Evolutionary conservation across 2,797 vertebrate genomes (phyloP), one percentile per base, ranked within the genome.

Genomic region (Myiothlypis chrysogaster): DNA sequence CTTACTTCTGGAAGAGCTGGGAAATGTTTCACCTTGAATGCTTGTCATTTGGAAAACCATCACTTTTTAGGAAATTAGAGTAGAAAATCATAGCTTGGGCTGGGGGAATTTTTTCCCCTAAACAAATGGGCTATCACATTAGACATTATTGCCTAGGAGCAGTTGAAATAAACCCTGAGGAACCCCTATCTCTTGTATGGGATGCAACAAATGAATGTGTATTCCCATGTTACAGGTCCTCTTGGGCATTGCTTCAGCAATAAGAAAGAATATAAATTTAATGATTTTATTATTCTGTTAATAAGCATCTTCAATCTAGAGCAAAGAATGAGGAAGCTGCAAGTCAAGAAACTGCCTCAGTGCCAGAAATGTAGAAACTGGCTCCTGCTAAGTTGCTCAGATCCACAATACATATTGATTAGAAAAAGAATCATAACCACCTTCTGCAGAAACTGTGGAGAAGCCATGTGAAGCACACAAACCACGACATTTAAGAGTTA

Each of bases 61-160:
- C 21, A 53, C 60, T 80, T 89, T 93, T 83, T 66, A 94, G 85
- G 80, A 88, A 91, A 86, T 87, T 66, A 55, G 94, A 93, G 41
- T 34, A 73, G 72, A 84, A 92, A 95, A 89, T 80, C 68, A 68
- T 24, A 9, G 2, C 21, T 88, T 69, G 64, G 65, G 55, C 37
- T 57, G 30, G 44, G 65, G 70, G 27, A 50, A 84, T 46, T 66
- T 77, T 91, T 56, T 50, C 6, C 69, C 55, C 73, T 80, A 88
- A 88, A 76, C 32, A 86, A 86, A 57, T n/a, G 35, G 87, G 69
- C 72, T 73, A 82, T 76, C 83, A 66, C 34, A 53, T 89, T 70
- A 92, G 71, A 87, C 23, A 52, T 77, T 65, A 71, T 35, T 85
- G 56, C 46, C 46, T 78, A n/a, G 50, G 12, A 93, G 78, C 57